phyloP scores from a whole-genome alignment of 2,113 vertebrate genomes.

The Bungarus multicinctus region DNA sequence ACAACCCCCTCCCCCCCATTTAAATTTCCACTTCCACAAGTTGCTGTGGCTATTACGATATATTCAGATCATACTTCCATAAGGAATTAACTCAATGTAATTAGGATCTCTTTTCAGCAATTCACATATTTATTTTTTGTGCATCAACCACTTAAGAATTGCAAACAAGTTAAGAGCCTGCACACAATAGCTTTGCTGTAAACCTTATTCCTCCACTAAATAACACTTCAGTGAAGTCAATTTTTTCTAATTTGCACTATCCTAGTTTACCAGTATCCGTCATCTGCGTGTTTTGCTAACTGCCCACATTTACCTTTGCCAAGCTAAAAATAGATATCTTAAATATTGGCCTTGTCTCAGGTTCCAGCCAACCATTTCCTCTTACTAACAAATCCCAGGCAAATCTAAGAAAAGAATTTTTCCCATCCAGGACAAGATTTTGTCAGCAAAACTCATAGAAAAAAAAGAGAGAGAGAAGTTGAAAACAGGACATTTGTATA shows the following conservation, averaged over 20 bases:
- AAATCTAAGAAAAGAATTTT: conserved; percentile 20
- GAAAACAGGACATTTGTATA: not conserved
- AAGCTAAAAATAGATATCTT: conserved; percentile 31
- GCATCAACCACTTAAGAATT: not conserved
- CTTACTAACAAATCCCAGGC: conserved; percentile 28
- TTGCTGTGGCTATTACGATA: not conserved
- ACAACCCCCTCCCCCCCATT: not conserved
- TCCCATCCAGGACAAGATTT: not conserved
- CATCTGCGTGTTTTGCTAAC: not conserved
- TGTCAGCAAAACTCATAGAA: conserved; percentile 1
- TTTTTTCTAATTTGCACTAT: not conserved
- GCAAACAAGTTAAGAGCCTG: not conserved
- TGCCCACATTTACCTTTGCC: conserved; percentile 14
- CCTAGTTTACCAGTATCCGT: not conserved
- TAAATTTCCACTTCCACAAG: not conserved
- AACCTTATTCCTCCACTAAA: not conserved
- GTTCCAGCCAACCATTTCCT: conserved; percentile 32
- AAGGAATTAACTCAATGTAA: not conserved
- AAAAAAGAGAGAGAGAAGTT: not conserved
- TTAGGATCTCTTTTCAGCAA: not conserved
- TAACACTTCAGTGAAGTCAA: not conserved
- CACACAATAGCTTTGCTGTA: not conserved
- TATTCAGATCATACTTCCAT: not conserved
- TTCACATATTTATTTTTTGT: too few species aligned
- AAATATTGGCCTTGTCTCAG: conserved; percentile 28